These are phyloP conservation scores for Platysternon megacephalum DNA, from an alignment of 2,113 vertebrate genomes.

Conservation along the genomic window DNA sequence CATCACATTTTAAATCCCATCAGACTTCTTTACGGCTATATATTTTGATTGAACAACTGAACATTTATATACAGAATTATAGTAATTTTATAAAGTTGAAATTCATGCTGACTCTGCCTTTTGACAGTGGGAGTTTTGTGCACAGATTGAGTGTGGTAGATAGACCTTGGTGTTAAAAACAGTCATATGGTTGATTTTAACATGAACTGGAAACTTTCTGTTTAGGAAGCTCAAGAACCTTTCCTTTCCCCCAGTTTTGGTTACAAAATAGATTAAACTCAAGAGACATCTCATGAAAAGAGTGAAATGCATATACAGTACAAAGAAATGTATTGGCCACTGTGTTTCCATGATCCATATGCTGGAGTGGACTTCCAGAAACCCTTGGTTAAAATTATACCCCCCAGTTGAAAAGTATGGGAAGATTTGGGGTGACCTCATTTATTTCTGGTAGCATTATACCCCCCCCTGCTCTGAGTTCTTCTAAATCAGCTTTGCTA, in stretches of 20 bases:
- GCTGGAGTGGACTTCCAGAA: neutral
- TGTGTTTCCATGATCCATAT: neutral
- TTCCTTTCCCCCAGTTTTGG: neutral
- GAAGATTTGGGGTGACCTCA: accelerated
- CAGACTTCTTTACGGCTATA: neutral
- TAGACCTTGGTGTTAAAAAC: neutral
- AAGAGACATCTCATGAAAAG: neutral
- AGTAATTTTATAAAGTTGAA: neutral
- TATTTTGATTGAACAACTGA: constrained; percentile 23
- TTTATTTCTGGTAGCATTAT: accelerated
- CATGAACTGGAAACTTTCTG: neutral
- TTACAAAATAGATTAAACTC: neutral
- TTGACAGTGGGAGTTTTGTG: accelerated
- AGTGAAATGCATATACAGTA: neutral
- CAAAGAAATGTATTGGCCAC: accelerated
- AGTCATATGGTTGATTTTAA: neutral
- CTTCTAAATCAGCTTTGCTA: neutral
- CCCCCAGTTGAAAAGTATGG: accelerated
- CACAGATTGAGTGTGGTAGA: neutral
- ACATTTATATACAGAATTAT: neutral
- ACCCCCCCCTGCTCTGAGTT: neutral
- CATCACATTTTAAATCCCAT: neutral
- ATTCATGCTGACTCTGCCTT: neutral
- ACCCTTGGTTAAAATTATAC: neutral
- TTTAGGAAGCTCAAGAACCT: neutral